Evolutionary conservation across 2,888 invertebrate species (phyloP).

Genomic region (Aleiodes alternator): DNA sequence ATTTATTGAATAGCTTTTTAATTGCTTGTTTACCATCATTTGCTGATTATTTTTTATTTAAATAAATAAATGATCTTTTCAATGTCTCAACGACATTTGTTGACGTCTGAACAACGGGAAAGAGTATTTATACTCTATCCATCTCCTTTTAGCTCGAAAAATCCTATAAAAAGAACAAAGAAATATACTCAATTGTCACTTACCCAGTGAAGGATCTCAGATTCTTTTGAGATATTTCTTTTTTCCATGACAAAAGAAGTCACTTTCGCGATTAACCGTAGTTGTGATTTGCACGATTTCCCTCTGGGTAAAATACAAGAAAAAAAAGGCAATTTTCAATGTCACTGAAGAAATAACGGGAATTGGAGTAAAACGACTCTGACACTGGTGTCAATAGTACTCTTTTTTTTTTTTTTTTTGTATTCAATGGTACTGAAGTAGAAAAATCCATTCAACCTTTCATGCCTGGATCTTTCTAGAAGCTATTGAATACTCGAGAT

Average conservation of each 20-base stretch:
- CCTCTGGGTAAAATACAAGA: neutral
- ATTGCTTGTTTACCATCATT: constrained; percentile 29
- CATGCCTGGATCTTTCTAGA: too few relatives aligned
- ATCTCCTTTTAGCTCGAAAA: neutral
- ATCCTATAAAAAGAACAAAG: too few relatives aligned
- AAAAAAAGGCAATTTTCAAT: constrained; percentile 12
- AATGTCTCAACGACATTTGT: constrained; percentile 21
- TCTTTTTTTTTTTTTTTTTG: constrained; percentile 15
- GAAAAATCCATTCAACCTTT: neutral
- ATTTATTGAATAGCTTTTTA: neutral
- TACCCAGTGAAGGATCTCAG: neutral
- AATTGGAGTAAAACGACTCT: constrained; percentile 42
- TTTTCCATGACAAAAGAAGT: constrained; percentile 27
- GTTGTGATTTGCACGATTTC: constrained; percentile 38
- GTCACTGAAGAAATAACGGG: constrained; percentile 26
- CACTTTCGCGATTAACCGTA: constrained; percentile 42
- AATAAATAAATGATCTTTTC: neutral
- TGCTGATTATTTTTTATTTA: neutral
- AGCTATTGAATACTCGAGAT: too few relatives aligned
- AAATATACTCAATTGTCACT: constrained; percentile 15
- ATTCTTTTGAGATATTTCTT: constrained; percentile 9
- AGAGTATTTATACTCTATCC: constrained; percentile 8
- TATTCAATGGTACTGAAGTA: neutral
- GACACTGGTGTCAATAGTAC: constrained; percentile 17
- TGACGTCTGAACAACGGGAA: neutral